Evolutionary conservation across 2,113 vertebrate species (phyloP), one percentile per base, ranked within the genome.

Genomic region (Cyphomyrus plagiostoma): DNA sequence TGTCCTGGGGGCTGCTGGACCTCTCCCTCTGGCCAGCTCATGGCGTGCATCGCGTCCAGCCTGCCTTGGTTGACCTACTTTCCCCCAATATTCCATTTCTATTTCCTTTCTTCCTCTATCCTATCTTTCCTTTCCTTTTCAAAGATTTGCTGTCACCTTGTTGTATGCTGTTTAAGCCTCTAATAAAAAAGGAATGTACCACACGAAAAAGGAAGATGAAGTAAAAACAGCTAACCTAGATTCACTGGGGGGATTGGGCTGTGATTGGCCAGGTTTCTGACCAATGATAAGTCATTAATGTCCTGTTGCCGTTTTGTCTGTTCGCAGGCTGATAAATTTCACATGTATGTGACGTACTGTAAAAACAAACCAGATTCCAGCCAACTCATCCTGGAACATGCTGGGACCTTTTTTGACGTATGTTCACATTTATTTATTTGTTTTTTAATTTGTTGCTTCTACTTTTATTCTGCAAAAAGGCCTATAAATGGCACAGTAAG

Each of bases 321-420:
- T 93, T 95, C 94, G 93, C 92, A 94, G 98, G 98, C 98, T 90
- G 98, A 99, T 94, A 99, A 98, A 93, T 99, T 99, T 95, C 98
- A 99, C 93, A 99, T 99, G 94, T 99, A 99, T 90, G 98, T 99
- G 90, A 97, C 97, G 91, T 99, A 99, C 95, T 99, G 98, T 95
- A 99, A 99, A 95, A 99, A 99, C 94, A 99, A 99, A 92, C 98
- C 98, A 7, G 98, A 99, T 94, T 99, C 98, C 93, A 99, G 93
- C 93, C 98, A 99, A 94, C 97, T 99, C 86, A 98, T 99, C 90
- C 95, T 99, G 95, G 98, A 99, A 90, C 97, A 99, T 0, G 98
- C 97, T 42, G 97, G 98, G 87, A 95, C 94, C 90, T 99, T 99
- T 95, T 99, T 99, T 93, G 98, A 99, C 88, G 98, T 99, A 95